A percentile compares a stretch with the other conserved stretches of the same genome.
Conservation (phyloP, 2,797 vertebrate species). For the Rallus crepitans region DNA sequence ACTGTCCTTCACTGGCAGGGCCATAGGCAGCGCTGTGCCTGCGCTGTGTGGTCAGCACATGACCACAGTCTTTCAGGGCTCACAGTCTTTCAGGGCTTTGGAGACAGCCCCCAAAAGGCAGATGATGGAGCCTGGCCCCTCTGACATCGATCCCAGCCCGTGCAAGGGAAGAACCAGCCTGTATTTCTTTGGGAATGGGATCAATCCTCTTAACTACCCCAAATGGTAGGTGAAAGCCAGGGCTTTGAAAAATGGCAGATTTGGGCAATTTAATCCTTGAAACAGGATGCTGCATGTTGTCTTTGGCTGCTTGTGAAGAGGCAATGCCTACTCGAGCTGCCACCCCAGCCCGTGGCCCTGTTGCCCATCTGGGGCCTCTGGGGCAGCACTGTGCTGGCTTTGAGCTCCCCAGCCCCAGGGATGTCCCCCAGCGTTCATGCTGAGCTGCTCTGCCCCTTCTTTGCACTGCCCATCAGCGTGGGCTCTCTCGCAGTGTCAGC, state of each 20-base stretch:
- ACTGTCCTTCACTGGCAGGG: neutral
- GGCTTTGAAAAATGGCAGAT: neutral
- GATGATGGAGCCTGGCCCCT: neutral
- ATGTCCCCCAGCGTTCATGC: accelerated
- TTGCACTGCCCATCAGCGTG: neutral
- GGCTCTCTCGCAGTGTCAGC: neutral
- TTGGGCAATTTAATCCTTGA: neutral
- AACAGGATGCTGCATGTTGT: neutral
- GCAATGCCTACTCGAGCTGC: neutral
- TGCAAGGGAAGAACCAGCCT: neutral
- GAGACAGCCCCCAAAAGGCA: neutral
- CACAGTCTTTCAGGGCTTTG: neutral
- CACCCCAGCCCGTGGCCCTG: neutral
- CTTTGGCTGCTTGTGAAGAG: neutral
- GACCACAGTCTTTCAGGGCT: neutral
- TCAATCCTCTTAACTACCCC: neutral
- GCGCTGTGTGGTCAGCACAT: neutral
- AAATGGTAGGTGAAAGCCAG: neutral
- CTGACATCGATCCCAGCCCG: neutral
- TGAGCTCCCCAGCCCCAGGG: neutral
- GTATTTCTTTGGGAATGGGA: neutral
- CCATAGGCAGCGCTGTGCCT: neutral
- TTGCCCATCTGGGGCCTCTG: accelerated
- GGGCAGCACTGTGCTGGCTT: neutral
- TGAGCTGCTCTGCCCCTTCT: neutral